phyloP scores from a whole-genome alignment of 1,140 invertebrate genomes.

The honey bee (Apis mellifera) region DNA sequence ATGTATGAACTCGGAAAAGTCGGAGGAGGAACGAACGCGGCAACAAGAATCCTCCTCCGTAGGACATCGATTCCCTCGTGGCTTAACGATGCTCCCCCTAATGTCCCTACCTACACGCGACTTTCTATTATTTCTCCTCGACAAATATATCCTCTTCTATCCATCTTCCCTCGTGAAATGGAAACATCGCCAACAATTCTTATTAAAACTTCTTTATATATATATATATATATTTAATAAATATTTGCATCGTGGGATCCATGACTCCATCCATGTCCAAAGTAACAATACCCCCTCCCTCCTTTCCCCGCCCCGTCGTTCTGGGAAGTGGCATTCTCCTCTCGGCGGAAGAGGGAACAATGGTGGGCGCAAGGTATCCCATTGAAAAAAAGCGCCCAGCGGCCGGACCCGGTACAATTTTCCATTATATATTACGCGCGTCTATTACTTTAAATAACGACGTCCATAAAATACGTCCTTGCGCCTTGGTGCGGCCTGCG shows the following conservation, averaged over 20 bases:
- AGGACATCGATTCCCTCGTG: constrained; percentile 41
- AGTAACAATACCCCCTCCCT: no score
- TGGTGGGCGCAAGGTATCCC: constrained; percentile 22
- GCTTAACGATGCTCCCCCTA: constrained; percentile 6
- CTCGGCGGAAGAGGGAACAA: constrained; percentile 4
- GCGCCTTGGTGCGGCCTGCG: background rate
- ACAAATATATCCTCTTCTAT: constrained; percentile 54
- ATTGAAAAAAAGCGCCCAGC: constrained; percentile 35
- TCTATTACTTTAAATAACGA: constrained; percentile 53
- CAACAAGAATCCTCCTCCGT: background rate
- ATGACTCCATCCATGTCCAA: no score
- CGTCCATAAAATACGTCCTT: constrained; percentile 36
- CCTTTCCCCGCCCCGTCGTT: no score
- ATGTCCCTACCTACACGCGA: background rate
- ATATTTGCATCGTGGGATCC: background rate
- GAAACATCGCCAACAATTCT: constrained; percentile 37
- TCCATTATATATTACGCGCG: constrained; percentile 43
- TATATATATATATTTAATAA: background rate
- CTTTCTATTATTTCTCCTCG: constrained; percentile 55
- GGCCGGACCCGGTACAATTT: constrained; percentile 23
- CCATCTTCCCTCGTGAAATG: constrained; percentile 42
- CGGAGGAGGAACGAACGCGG: background rate
- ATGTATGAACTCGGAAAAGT: background rate
- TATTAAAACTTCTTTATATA: background rate
- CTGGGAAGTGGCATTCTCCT: background rate